These are phyloP conservation scores for Microplitis demolitor DNA, from an alignment of 1,140 invertebrate genomes.

Conservation along the genomic window DNA sequence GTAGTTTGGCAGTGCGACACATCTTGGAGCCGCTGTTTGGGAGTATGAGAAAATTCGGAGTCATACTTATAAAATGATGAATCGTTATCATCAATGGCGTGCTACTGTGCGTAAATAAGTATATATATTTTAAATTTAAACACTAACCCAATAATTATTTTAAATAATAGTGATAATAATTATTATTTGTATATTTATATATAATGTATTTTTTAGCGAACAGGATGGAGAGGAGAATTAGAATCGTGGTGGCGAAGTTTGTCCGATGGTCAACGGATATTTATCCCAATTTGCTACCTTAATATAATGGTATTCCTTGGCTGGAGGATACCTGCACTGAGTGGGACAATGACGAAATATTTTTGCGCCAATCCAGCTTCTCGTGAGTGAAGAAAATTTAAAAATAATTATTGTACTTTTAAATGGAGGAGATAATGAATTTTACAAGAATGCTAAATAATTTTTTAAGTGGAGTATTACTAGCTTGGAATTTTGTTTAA, in stretches of 20 bases:
- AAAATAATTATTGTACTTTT: neutral
- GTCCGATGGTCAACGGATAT: slow-evolving; percentile 76
- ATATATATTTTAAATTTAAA: too few relatives aligned
- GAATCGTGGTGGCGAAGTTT: slow-evolving; percentile 78
- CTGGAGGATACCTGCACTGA: slow-evolving; percentile 80
- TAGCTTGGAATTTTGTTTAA: slow-evolving; percentile 18
- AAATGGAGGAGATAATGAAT: neutral
- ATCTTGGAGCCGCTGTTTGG: slow-evolving; percentile 80
- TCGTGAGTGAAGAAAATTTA: slow-evolving; percentile 61
- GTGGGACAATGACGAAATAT: slow-evolving; percentile 80
- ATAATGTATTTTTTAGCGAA: slow-evolving; percentile 49
- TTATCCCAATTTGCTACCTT: slow-evolving; percentile 76
- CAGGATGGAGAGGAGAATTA: slow-evolving; percentile 64
- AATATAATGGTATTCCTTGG: slow-evolving; percentile 83
- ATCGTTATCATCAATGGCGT: slow-evolving; percentile 58
- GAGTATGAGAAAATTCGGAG: slow-evolving; percentile 83
- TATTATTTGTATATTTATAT: slow-evolving; percentile 22
- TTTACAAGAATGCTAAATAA: neutral
- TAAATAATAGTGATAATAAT: neutral
- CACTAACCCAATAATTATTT: too few relatives aligned
- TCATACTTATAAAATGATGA: slow-evolving; percentile 66
- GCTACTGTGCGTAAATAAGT: slow-evolving; percentile 51
- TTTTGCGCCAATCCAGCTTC: slow-evolving; percentile 83
- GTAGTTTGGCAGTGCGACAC: slow-evolving; percentile 76
- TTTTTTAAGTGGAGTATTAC: neutral